These are phyloP conservation scores for Noctua janthina DNA, from an alignment of 2,888 invertebrate genomes.

Conservation along the genomic window DNA sequence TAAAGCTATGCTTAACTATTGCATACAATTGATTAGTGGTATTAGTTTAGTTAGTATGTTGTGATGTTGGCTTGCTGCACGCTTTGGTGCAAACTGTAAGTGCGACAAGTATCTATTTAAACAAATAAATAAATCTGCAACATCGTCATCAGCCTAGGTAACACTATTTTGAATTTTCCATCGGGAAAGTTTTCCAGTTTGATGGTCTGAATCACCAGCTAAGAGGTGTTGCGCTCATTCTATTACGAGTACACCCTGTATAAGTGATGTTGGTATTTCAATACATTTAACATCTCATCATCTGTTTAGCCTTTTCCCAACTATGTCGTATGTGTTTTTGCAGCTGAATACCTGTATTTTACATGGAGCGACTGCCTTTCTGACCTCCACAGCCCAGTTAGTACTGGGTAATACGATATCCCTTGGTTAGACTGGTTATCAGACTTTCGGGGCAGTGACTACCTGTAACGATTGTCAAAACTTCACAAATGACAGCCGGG, in stretches of 20 bases:
- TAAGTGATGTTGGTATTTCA: too few species aligned
- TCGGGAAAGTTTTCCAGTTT: not conserved
- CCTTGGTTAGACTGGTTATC: not conserved
- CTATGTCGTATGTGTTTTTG: not conserved
- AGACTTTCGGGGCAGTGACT: not conserved
- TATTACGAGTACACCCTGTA: too few species aligned
- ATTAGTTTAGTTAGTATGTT: too few species aligned
- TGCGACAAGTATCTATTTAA: too few species aligned
- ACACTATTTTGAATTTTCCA: not conserved
- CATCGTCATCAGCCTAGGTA: not conserved
- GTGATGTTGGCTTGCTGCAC: too few species aligned
- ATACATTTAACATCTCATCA: not conserved
- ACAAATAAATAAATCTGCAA: too few species aligned
- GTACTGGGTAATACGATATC: not conserved
- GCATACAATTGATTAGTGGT: too few species aligned
- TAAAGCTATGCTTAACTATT: too few species aligned
- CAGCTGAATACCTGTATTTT: not conserved
- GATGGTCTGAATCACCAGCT: not conserved
- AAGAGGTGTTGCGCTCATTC: too few species aligned
- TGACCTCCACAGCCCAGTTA: not conserved
- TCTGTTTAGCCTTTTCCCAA: not conserved
- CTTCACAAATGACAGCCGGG: not conserved
- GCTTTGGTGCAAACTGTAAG: too few species aligned
- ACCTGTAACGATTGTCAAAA: not conserved
- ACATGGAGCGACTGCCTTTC: not conserved